Base-by-base conservation (phyloP, 2,797 vertebrate species). In the Cryptoblepharus egeriae region DNA sequence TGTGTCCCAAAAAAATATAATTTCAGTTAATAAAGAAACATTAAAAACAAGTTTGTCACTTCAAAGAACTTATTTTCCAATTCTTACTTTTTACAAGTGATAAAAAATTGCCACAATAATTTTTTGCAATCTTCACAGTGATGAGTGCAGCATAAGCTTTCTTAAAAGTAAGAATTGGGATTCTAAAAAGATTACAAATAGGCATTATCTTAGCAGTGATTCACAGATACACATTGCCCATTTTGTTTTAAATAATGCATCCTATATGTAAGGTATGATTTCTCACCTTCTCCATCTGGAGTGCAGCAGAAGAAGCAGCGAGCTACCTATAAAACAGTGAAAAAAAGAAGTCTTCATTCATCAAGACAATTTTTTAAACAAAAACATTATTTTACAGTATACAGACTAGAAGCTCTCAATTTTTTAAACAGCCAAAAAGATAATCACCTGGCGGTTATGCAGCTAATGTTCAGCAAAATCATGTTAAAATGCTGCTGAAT, bases 301-400 rank as follows among this genome's bases (percentile, higher is more conserved):
- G 91, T 85, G 1, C 96, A 99, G 93, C 99, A 99, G 95, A 99
- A 99, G 86, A 97, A 99, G 93, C 98, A 99, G 79, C 98, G 98
- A 79, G 98, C 98, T 89, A 98, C 96, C 99, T 99, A 95, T 28
- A 87, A 85, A 64, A 88, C 85, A 89, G 83, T 90, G 83, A 82
- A 71, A 13, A 88, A 83, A 12, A 1, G 88, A 75, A 88, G 77
- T 81, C 26, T 39, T 76, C 24, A 60, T 35, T 37, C 5, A 80
- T 37, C 20, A 75, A 20, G 49, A 69, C 77, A 83, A 64, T 1
- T 16, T 2, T 35, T 35, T 64, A n/a, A n/a, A 80, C 77, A 30
- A 67, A 82, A 83, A 71, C 55, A 49, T 76, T 85, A n/a, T 67
- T 77, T 87, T 87, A 37, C 42, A 69, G 16, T 58, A 79, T 87